Evolutionary conservation across 2,797 vertebrate species (phyloP).

Genomic region (Sebastes jordani): DNA sequence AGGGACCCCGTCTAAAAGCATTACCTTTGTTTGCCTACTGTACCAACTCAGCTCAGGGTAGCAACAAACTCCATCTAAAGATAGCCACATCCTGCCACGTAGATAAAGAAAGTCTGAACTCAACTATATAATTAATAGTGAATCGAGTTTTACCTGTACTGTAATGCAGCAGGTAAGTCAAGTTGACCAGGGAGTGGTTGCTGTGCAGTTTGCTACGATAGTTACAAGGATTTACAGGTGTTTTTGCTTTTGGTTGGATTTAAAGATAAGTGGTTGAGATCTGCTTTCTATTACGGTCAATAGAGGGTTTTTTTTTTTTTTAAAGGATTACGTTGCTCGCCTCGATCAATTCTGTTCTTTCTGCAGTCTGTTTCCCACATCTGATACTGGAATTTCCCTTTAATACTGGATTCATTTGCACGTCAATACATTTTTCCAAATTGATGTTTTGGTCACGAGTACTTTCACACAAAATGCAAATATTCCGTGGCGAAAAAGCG

Average conservation of each 20-base stretch:
- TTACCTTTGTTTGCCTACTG: background rate
- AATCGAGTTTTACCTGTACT: background rate
- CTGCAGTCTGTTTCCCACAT: background rate
- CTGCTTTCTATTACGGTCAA: too few species aligned
- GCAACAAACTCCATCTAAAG: background rate
- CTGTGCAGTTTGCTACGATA: background rate
- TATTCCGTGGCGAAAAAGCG: too few species aligned
- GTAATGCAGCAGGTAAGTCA: background rate
- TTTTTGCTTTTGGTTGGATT: background rate
- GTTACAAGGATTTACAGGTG: rapidly evolving
- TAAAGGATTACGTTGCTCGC: background rate
- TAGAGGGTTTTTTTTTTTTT: background rate
- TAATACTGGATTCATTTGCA: too few species aligned
- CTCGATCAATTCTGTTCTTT: background rate
- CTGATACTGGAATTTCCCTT: too few species aligned
- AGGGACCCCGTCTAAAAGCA: constrained; percentile 20
- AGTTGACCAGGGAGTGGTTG: background rate
- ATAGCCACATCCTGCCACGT: background rate
- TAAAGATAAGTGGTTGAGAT: background rate
- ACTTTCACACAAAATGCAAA: too few species aligned
- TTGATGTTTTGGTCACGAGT: too few species aligned
- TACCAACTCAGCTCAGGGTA: background rate
- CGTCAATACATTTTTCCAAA: too few species aligned
- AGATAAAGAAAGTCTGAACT: background rate
- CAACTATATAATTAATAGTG: background rate